Percentiles rank a stretch among this genome's conserved stretches.
phyloP scores from a whole-genome alignment of 2,888 invertebrate species.

The Habroteleia sp. region DNA sequence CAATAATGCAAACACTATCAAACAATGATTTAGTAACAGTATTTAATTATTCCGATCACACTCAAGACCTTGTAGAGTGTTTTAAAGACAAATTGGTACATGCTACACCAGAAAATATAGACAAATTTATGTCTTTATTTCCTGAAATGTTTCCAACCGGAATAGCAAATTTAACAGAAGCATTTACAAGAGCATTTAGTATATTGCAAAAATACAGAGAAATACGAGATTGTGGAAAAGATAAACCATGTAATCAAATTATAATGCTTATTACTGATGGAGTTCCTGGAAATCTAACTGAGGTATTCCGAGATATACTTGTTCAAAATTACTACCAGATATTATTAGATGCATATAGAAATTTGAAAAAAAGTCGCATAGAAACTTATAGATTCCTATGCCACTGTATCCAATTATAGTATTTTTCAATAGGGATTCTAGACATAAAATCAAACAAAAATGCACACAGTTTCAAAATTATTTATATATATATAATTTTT shows the following conservation, averaged over 20 bases:
- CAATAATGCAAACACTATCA: conserved; percentile 95
- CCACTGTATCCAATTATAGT: too few species aligned
- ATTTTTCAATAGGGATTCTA: too few species aligned
- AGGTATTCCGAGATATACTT: too few species aligned
- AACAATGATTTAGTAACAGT: conserved; percentile 99
- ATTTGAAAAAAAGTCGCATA: too few species aligned
- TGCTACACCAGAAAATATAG: conserved; percentile 92
- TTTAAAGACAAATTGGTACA: conserved; percentile 92
- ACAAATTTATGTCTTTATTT: conserved; percentile 87
- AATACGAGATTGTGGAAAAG: conserved; percentile 82
- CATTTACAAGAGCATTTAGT: conserved; percentile 91
- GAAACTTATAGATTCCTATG: too few species aligned
- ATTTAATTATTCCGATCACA: conserved; percentile 89
- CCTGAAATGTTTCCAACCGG: conserved; percentile 86
- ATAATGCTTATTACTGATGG: conserved; percentile 99
- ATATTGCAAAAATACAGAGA: conserved; percentile 86
- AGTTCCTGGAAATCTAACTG: conserved; percentile 92
- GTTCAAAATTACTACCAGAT: too few species aligned
- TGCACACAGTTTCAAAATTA: too few species aligned
- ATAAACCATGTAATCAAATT: conserved; percentile 93
- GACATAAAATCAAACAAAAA: too few species aligned
- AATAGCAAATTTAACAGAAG: conserved; percentile 91
- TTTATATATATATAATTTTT: not conserved
- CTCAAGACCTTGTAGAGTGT: conserved; percentile 90
- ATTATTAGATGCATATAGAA: too few species aligned